Conservation (phyloP, 2,888 invertebrate genomes). For the Volucella inflata region DNA sequence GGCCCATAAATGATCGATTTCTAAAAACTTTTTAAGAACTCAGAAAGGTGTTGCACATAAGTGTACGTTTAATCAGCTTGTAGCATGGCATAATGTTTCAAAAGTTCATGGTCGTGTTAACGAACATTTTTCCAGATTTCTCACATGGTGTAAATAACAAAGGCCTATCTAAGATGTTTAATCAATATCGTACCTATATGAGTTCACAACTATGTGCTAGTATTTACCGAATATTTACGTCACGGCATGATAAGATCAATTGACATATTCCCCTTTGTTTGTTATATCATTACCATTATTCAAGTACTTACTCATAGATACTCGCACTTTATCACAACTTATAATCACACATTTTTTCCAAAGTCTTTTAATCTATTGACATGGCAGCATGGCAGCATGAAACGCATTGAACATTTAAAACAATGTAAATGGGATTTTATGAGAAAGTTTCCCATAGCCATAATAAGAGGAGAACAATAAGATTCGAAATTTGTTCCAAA, state of each 20-base stretch:
- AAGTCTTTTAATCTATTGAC: slow-evolving; percentile 8
- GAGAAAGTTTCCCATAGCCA: slow-evolving; percentile 37
- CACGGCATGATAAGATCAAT: slow-evolving; percentile 31
- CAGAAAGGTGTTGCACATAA: too few species aligned
- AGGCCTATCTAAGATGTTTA: too few species aligned
- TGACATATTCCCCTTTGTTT: slow-evolving; percentile 10
- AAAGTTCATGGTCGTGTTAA: too few species aligned
- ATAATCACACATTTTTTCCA: slow-evolving; percentile 3
- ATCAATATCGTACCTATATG: too few species aligned
- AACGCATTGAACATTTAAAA: slow-evolving; percentile 20
- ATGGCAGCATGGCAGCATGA: background rate
- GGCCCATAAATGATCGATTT: too few species aligned
- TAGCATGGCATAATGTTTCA: too few species aligned
- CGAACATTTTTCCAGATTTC: too few species aligned
- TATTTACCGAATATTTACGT: slow-evolving; percentile 28
- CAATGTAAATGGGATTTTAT: slow-evolving; percentile 36
- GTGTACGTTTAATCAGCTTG: too few species aligned
- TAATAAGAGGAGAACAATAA: slow-evolving; percentile 28
- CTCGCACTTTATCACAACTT: background rate
- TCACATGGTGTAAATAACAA: too few species aligned
- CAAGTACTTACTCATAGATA: background rate
- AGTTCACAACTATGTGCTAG: background rate
- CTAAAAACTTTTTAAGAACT: too few species aligned
- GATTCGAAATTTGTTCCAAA: slow-evolving; percentile 42
- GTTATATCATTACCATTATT: slow-evolving; percentile 5